Evolutionary conservation across 1,140 invertebrate species (phyloP).

Genomic region (Drosophila eugracilis): DNA sequence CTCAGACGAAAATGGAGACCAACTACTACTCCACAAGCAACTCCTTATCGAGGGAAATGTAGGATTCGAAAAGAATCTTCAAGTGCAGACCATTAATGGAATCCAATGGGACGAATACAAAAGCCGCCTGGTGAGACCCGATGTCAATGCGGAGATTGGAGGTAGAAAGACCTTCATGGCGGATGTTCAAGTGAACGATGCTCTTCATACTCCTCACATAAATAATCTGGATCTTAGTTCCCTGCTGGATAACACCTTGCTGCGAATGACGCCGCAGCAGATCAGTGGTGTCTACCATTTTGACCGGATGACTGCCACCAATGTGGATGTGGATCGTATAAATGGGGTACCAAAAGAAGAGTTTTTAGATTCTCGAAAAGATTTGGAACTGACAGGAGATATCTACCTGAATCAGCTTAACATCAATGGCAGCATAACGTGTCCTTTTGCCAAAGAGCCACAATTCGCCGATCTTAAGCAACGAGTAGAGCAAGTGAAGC

Average conservation of each 20-base stretch:
- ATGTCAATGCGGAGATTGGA: slow-evolving; percentile 45
- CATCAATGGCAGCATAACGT: slow-evolving; percentile 47
- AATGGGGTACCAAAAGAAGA: slow-evolving; percentile 42
- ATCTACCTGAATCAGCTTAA: slow-evolving; percentile 48
- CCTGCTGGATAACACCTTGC: slow-evolving; percentile 64
- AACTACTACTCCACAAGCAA: slow-evolving; percentile 66
- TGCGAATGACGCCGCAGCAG: slow-evolving; percentile 63
- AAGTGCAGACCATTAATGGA: slow-evolving; percentile 53
- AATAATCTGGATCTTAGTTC: slow-evolving; percentile 51
- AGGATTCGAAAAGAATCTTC: slow-evolving; percentile 48
- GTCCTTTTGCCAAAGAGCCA: slow-evolving; percentile 14
- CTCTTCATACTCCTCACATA: slow-evolving; percentile 28
- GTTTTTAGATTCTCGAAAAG: slow-evolving; percentile 49
- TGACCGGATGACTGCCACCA: slow-evolving; percentile 29
- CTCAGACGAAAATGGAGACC: slow-evolving; percentile 7
- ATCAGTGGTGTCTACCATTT: slow-evolving; percentile 66
- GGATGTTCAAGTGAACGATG: slow-evolving; percentile 51
- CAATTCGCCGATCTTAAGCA: background rate
- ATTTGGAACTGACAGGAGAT: slow-evolving; percentile 39
- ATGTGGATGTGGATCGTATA: slow-evolving; percentile 63
- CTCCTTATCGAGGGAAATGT: slow-evolving; percentile 74
- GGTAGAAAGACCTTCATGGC: slow-evolving; percentile 53
- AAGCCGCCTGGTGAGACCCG: slow-evolving; percentile 22
- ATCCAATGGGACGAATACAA: slow-evolving; percentile 57
- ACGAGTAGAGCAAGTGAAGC: slow-evolving; percentile 28